phyloP scores from a whole-genome alignment of 1,140 invertebrate species.

The Vanessa atalanta region DNA sequence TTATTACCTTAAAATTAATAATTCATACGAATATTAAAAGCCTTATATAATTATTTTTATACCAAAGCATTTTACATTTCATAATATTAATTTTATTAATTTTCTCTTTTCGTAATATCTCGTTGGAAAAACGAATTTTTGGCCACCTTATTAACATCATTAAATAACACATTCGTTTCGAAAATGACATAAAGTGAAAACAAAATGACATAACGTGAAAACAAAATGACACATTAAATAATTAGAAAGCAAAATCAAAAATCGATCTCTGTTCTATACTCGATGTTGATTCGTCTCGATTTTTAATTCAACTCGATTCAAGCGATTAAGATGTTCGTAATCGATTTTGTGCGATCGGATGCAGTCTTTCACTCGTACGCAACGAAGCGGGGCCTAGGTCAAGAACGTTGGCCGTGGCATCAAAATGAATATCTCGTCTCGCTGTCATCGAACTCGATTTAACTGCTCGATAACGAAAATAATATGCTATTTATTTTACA shows the following conservation, averaged over 20 bases:
- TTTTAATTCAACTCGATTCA: conserved; percentile 2
- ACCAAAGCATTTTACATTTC: conserved; percentile 2
- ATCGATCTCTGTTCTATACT: conserved; percentile 38
- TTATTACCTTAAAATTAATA: background rate
- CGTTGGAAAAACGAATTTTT: conserved; percentile 4
- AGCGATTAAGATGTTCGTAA: conserved; percentile 44
- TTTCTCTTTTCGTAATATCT: conserved; percentile 17
- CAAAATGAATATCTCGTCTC: conserved; percentile 49
- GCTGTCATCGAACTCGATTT: conserved; percentile 60
- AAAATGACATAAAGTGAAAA: conserved; percentile 39
- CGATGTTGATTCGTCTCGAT: conserved; percentile 47
- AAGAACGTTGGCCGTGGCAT: conserved; percentile 71
- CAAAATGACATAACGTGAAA: conserved; percentile 37
- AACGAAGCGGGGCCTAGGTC: conserved; percentile 60
- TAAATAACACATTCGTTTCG: conserved; percentile 39
- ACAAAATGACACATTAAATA: conserved; percentile 36
- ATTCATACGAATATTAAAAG: background rate
- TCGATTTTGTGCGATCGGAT: conserved; percentile 36
- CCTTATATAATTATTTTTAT: background rate
- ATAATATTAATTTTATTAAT: conserved; percentile 16
- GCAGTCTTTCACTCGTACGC: conserved; percentile 45
- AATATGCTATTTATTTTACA: conserved; percentile 3
- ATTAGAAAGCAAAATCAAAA: conserved; percentile 50
- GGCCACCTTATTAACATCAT: conserved; percentile 28
- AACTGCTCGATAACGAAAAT: conserved; percentile 29